Evolutionary conservation across 2,888 invertebrate genomes (phyloP).

Genomic region (Erebia epiphron): DNA sequence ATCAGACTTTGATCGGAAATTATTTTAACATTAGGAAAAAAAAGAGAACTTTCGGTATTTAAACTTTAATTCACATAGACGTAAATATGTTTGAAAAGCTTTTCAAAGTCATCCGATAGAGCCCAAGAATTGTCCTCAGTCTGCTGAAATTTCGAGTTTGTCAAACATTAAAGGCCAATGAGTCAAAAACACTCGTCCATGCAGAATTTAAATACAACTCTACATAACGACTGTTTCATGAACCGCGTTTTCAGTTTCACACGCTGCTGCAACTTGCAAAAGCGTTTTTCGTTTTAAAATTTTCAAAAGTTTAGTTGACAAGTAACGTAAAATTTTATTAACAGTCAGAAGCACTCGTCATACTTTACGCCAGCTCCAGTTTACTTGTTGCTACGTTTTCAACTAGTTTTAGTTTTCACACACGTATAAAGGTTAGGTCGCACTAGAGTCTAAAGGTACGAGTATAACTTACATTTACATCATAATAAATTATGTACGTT

Average conservation of each 20-base stretch:
- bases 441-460: too few relatives aligned
- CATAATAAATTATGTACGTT: too few relatives aligned
- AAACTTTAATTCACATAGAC: too few relatives aligned
- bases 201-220: neutral
- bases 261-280: conserved; percentile 4
- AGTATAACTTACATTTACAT: too few relatives aligned
- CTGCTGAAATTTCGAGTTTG: neutral
- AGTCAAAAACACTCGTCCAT: neutral
- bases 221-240: neutral
- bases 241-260: neutral
- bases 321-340: conserved; percentile 9
- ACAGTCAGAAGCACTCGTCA: conserved; percentile 5
- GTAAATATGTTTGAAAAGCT: too few relatives aligned
- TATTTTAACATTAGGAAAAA: too few relatives aligned
- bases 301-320: conserved; percentile 1
- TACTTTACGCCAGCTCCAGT: neutral
- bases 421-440: neutral
- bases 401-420: neutral
- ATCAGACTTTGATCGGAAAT: too few relatives aligned
- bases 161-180: neutral
- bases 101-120: too few relatives aligned
- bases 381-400: neutral
- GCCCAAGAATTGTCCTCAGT: too few relatives aligned
- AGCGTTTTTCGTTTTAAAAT: neutral
- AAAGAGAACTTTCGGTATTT: too few relatives aligned